A percentile compares a stretch with the other conserved stretches of the same genome.
Conservation (phyloP, 1,140 invertebrate genomes). For the Drosophila pectinifera region DNA sequence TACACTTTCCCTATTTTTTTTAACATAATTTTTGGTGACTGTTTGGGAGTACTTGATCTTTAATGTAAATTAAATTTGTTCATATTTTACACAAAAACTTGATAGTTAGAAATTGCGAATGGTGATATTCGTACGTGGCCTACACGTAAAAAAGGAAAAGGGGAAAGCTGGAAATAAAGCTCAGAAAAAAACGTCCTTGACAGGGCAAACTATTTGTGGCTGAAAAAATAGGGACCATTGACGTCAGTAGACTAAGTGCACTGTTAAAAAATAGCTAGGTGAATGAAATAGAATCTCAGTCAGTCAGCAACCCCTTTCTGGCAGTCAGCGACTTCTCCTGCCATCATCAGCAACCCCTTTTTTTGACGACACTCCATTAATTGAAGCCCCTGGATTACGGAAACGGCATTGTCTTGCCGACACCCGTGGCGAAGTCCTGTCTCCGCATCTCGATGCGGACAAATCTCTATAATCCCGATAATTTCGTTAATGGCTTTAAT, state of each 20-base stretch:
- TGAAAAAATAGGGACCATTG: background rate
- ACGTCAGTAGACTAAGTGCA: slow-evolving; percentile 24
- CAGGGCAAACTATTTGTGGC: slow-evolving; percentile 5
- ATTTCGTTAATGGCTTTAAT: slow-evolving; percentile 85
- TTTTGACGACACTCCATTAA: slow-evolving; percentile 78
- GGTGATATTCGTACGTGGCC: background rate
- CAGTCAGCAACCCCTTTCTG: slow-evolving; percentile 9
- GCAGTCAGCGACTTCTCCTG: slow-evolving; percentile 5
- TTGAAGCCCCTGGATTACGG: slow-evolving; percentile 83
- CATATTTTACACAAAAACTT: background rate
- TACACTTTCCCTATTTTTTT: background rate
- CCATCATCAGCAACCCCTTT: slow-evolving; percentile 55
- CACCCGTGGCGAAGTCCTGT: slow-evolving; percentile 59
- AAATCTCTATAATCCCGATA: slow-evolving; percentile 84
- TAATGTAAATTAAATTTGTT: background rate
- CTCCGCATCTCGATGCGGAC: slow-evolving; percentile 57
- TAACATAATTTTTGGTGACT: background rate
- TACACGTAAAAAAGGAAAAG: background rate
- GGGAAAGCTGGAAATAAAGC: background rate
- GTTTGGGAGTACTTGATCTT: background rate
- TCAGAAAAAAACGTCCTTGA: slow-evolving; percentile 1
- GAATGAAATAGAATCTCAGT: slow-evolving; percentile 2
- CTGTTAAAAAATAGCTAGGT: slow-evolving; percentile 17
- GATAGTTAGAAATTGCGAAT: background rate
- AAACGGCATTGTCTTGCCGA: slow-evolving; percentile 79